Evolutionary conservation across 2,888 invertebrate species (phyloP).

Genomic region (Cenopis cana): DNA sequence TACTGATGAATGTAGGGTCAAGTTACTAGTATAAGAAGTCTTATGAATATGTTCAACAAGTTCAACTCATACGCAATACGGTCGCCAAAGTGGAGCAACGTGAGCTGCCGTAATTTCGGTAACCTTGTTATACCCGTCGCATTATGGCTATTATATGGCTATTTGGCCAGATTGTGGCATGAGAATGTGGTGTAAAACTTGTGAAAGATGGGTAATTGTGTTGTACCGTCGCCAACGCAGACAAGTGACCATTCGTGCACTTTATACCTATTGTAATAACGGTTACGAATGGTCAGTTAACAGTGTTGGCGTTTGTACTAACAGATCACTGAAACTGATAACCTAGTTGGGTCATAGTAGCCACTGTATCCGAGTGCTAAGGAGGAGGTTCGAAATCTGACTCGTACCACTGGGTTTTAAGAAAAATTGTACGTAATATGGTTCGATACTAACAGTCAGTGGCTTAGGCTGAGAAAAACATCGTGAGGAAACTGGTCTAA

Average conservation of each 20-base stretch:
- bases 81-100: conserved; percentile 30
- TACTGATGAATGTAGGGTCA: not conserved
- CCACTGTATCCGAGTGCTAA: too few relatives aligned
- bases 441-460: too few relatives aligned
- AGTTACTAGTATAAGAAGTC: not conserved
- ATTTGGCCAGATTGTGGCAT: conserved; percentile 31
- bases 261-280: too few relatives aligned
- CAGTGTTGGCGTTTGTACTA: too few relatives aligned
- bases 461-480: too few relatives aligned
- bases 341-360: not conserved
- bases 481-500: too few relatives aligned
- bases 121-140: conserved; percentile 40
- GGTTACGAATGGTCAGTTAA: too few relatives aligned
- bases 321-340: not conserved
- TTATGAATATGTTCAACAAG: not conserved
- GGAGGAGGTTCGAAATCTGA: too few relatives aligned
- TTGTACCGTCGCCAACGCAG: too few relatives aligned
- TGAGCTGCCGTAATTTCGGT: conserved; percentile 30
- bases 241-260: too few relatives aligned
- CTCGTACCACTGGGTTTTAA: too few relatives aligned
- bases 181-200: conserved; percentile 22
- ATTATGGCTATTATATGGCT: conserved; percentile 41
- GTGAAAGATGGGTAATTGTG: conserved; percentile 16
- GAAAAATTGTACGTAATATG: too few relatives aligned
- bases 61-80: conserved; percentile 23